Evolutionary conservation across 2,888 invertebrate species (phyloP), one percentile per base, ranked within the genome.

Genomic region (Nomada ruficornis): DNA sequence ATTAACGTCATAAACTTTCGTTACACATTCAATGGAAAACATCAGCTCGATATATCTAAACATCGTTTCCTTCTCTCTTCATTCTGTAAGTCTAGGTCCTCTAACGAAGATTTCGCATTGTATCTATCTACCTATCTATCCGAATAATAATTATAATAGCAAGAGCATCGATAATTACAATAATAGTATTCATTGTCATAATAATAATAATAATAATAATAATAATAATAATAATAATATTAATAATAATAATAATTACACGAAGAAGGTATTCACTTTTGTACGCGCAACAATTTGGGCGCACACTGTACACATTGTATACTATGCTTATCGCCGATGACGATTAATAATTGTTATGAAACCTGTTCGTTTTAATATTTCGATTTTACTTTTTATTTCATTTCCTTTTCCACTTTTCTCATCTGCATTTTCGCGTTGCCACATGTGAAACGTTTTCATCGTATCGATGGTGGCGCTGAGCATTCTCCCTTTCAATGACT

Each of bases 261-360:
- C 75, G 73, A 84, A 79, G 75, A 87, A 85, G 83, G 57, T 84
- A 83, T 80, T 75, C 69, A 74, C 55, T 23, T 23, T 52, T 54
- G 62, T 84, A 74, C 82, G 87, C 85, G 84, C 82, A 86, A 85
- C 79, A 83, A 57, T 62, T 62, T 85, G 82, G 84, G 84, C 80
- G 86, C 83, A 77, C 83, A 55, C 87, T 89, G 87, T 89, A 91
- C 87, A 89, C 85, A 86, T 80, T 83, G 71, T 85, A 85, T 80
- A 77, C 76, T 83, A 86, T 74, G 26, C 79, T 79, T 79, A 80
- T 89, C 86, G 79, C 77, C 81, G 86, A 77, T 79, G 68, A 84
- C 75, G 68, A 84, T 82, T 82, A 82, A 83, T 86, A 85, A 90
- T 88, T 84, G 86, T 83, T 85, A 86, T 76, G 85, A 89, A 83